These are phyloP conservation scores for Pantherophis vulpinus DNA, from an alignment of 2,797 vertebrate species.

Conservation along the genomic window DNA sequence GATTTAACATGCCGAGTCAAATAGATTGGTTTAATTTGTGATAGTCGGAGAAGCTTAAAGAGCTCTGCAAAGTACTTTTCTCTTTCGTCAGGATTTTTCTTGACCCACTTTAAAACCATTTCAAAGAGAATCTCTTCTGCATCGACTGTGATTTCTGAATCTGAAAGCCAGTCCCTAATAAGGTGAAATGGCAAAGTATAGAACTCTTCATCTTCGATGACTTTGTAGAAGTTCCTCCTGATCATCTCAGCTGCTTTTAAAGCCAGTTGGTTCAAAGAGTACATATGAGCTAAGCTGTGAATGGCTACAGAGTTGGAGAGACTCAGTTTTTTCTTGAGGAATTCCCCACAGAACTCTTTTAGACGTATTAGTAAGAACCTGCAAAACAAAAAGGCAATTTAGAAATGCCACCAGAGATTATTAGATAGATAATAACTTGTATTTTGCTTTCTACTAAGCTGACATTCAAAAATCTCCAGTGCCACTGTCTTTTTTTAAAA, in stretches of 20 bases:
- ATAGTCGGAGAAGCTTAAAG: slow-evolving; percentile 86
- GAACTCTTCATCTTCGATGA: slow-evolving; percentile 95
- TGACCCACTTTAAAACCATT: slow-evolving; percentile 90
- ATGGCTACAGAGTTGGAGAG: slow-evolving; percentile 92
- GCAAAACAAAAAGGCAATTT: slow-evolving; percentile 22
- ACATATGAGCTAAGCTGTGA: slow-evolving; percentile 95
- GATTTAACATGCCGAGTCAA: slow-evolving; percentile 89
- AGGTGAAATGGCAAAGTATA: slow-evolving; percentile 93
- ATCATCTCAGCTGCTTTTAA: slow-evolving; percentile 94
- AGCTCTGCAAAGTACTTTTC: slow-evolving; percentile 90
- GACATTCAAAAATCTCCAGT: neutral
- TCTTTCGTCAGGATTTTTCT: slow-evolving; percentile 83
- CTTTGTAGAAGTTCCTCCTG: slow-evolving; percentile 91
- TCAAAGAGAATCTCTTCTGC: slow-evolving; percentile 93
- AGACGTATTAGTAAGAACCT: slow-evolving; percentile 89
- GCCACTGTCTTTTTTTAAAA: neutral
- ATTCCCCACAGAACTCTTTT: slow-evolving; percentile 94
- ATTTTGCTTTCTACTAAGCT: neutral
- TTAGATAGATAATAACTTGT: neutral
- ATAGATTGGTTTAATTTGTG: slow-evolving; percentile 94
- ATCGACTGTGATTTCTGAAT: slow-evolving; percentile 90
- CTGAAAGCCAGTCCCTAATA: slow-evolving; percentile 91
- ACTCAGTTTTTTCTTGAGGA: slow-evolving; percentile 93
- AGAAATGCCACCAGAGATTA: neutral
- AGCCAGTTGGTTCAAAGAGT: slow-evolving; percentile 89